These are phyloP conservation scores for Dromiciops gliroides DNA, from an alignment of 2,113 vertebrate genomes.

Conservation along the genomic window DNA sequence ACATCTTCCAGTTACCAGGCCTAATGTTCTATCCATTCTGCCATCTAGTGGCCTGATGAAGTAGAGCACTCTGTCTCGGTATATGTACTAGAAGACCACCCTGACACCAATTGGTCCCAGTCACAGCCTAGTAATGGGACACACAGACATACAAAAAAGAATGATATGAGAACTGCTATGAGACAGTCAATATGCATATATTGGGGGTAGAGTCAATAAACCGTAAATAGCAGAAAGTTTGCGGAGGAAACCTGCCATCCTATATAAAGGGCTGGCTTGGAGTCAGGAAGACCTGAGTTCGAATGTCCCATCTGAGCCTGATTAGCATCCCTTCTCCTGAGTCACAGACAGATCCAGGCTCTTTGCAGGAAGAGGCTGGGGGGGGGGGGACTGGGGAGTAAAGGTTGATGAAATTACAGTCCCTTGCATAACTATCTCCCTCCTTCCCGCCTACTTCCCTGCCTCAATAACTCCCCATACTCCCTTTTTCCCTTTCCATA, in stretches of 20 bases:
- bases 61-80: no score
- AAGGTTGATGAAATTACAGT: background rate
- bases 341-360: background rate
- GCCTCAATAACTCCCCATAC: background rate
- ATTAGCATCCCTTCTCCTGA: background rate
- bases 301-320: background rate
- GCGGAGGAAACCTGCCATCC: no score
- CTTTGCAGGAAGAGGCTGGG: background rate
- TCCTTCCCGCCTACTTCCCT: no score
- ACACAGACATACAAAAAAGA: background rate
- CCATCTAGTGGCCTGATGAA: no score
- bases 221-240: background rate
- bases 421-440: background rate
- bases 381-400: rapidly evolving
- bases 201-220: background rate
- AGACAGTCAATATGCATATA: background rate
- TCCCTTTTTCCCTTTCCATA: background rate
- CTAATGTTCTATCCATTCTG: no score
- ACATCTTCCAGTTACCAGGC: no score
- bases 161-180: background rate
- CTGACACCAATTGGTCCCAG: no score
- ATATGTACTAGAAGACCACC: no score
- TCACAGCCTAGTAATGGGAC: background rate
- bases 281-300: background rate
- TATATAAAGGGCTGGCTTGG: background rate